A percentile compares a stretch with the other conserved stretches of the same genome.
phyloP scores from a whole-genome alignment of 2,797 vertebrate genomes.

The Perodicticus potto region DNA sequence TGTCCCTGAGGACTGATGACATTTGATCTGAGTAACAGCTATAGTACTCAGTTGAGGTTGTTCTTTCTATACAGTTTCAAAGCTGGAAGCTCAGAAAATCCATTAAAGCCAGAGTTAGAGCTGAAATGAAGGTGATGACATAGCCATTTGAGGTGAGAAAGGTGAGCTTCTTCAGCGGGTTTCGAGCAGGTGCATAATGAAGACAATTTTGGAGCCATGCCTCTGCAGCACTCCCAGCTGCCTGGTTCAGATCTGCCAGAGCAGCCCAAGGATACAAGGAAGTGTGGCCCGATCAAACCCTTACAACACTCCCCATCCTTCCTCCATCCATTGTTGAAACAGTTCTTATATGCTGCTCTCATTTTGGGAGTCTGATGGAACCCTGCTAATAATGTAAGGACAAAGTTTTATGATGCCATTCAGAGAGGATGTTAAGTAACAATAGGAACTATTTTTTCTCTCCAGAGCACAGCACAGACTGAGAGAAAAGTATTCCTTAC shows the following conservation, averaged over 20 bases:
- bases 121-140: conserved; percentile 78
- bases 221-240: conserved; percentile 63
- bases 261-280: conserved; percentile 79
- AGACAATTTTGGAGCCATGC: conserved; percentile 81
- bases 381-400: conserved; percentile 14
- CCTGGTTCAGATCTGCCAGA: conserved; percentile 73
- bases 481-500: background rate
- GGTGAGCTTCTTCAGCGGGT: conserved; percentile 79
- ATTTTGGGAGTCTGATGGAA: background rate
- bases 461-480: conserved; percentile 70
- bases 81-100: conserved; percentile 78
- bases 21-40: conserved; percentile 75
- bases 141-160: conserved; percentile 79
- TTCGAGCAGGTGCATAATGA: conserved; percentile 78
- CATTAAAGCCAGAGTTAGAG: conserved; percentile 81
- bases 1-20: conserved; percentile 70
- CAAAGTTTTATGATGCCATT: conserved; percentile 74
- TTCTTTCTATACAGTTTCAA: conserved; percentile 72
- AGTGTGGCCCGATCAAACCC: conserved; percentile 80
- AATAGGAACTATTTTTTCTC: conserved; percentile 30
- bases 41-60: conserved; percentile 61
- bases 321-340: background rate
- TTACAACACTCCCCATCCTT: background rate
- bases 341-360: background rate
- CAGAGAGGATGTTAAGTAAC: conserved; percentile 62